Conservation (phyloP, 1,140 invertebrate genomes). For the Drosophila yakuba region DNA sequence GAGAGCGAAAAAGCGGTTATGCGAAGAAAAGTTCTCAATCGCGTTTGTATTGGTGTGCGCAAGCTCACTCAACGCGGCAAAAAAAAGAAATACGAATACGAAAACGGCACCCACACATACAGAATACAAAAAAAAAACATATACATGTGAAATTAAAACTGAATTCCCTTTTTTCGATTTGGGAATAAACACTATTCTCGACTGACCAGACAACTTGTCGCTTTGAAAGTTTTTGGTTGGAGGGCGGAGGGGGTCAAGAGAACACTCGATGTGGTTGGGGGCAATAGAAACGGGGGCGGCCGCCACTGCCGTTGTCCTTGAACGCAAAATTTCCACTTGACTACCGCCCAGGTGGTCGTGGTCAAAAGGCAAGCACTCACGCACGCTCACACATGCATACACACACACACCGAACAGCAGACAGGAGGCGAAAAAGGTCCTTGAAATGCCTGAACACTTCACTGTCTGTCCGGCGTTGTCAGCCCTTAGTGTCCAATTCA, state of each 20-base stretch:
- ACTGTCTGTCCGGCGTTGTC: slow-evolving; percentile 5
- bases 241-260: no score
- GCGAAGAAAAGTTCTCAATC: slow-evolving; percentile 35
- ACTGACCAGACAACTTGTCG: slow-evolving; percentile 22
- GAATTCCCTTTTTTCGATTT: slow-evolving; percentile 63
- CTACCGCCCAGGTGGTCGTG: slow-evolving; percentile 74
- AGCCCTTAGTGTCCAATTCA: slow-evolving; percentile 4
- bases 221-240: neutral
- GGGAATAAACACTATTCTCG: neutral
- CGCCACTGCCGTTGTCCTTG: slow-evolving; percentile 68
- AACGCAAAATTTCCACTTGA: slow-evolving; percentile 79
- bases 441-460: slow-evolving; percentile 46
- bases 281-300: slow-evolving; percentile 11
- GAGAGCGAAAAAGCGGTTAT: slow-evolving; percentile 3
- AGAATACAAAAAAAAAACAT: slow-evolving; percentile 31
- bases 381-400: slow-evolving; percentile 17
- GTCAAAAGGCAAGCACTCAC: slow-evolving; percentile 48
- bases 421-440: slow-evolving; percentile 58
- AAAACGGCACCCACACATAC: slow-evolving; percentile 52
- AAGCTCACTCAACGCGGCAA: slow-evolving; percentile 63
- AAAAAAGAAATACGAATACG: slow-evolving; percentile 41
- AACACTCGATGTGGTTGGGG: neutral
- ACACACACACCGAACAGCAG: slow-evolving; percentile 10
- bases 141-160: slow-evolving; percentile 54
- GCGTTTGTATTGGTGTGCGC: slow-evolving; percentile 44